Conservation (phyloP, 2,888 invertebrate genomes). For the Drosophila affinis region DNA sequence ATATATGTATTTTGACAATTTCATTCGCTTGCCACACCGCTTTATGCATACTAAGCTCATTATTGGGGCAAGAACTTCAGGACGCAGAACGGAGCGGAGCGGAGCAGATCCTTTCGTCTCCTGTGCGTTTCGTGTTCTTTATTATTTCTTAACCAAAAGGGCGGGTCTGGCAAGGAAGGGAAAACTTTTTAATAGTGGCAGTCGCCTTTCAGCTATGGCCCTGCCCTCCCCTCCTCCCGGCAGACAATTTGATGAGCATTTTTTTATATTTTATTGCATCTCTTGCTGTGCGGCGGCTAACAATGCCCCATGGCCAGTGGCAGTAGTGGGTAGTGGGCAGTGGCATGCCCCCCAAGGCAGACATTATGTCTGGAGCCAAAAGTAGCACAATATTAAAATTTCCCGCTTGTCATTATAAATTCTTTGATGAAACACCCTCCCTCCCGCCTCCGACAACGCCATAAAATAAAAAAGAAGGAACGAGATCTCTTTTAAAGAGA, state of each 20-base stretch:
- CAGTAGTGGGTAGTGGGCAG: slow-evolving; percentile 24
- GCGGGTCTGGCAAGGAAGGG: slow-evolving; percentile 18
- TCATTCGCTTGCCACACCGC: slow-evolving; percentile 31
- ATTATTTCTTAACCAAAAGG: slow-evolving; percentile 38
- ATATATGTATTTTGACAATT: slow-evolving; percentile 76
- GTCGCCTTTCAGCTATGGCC: background rate
- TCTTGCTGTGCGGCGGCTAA: slow-evolving; percentile 43
- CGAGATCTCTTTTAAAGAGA: slow-evolving; percentile 16
- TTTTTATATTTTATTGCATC: slow-evolving; percentile 66
- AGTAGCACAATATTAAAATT: slow-evolving; percentile 70
- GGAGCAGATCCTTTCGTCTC: slow-evolving; percentile 54
- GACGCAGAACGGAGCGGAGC: slow-evolving; percentile 39
- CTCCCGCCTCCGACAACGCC: background rate
- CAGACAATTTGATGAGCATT: slow-evolving; percentile 62
- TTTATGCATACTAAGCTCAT: slow-evolving; percentile 79
- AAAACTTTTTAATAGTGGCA: slow-evolving; percentile 71
- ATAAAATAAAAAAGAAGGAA: slow-evolving; percentile 16
- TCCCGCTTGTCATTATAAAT: slow-evolving; percentile 77
- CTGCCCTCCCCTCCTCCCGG: slow-evolving; percentile 8
- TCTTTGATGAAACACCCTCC: slow-evolving; percentile 28
- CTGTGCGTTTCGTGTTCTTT: slow-evolving; percentile 24
- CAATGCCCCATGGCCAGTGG: slow-evolving; percentile 62
- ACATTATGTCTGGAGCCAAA: slow-evolving; percentile 25
- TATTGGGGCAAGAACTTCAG: slow-evolving; percentile 47
- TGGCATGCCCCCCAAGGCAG: slow-evolving; percentile 42